These are phyloP conservation scores for Dolomedes plantarius DNA, from an alignment of 2,888 invertebrate genomes.

Conservation along the genomic window DNA sequence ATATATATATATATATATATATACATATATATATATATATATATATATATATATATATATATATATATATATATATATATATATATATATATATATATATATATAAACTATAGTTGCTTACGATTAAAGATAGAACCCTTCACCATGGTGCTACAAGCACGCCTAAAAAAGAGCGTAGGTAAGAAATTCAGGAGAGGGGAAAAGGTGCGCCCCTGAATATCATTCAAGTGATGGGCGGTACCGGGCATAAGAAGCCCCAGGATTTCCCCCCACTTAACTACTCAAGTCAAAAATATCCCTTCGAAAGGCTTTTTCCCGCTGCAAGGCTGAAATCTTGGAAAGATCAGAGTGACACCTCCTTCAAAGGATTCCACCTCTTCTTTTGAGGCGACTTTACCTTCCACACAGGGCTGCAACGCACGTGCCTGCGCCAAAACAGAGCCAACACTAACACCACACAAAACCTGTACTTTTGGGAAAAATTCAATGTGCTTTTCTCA, in stretches of 20 bases:
- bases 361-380: conserved; percentile 48
- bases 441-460: too few relatives aligned
- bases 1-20: too few relatives aligned
- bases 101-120: too few relatives aligned
- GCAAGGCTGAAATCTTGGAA: conserved; percentile 57
- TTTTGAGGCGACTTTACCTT: conserved; percentile 59
- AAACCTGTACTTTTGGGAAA: too few relatives aligned
- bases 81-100: too few relatives aligned
- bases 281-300: conserved; percentile 69
- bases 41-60: too few relatives aligned
- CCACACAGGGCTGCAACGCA: conserved; percentile 42
- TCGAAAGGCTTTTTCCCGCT: conserved; percentile 29
- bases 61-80: too few relatives aligned
- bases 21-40: too few relatives aligned
- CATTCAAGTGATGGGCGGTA: conserved; percentile 3
- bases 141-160: too few relatives aligned
- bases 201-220: conserved; percentile 14
- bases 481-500: too few relatives aligned
- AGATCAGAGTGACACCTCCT: conserved; percentile 68
- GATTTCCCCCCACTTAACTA: conserved; percentile 70
- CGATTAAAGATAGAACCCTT: too few relatives aligned
- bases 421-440: conserved; percentile 15
- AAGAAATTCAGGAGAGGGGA: conserved; percentile 1
- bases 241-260: conserved; percentile 48
- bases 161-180: not conserved